Evolutionary conservation across 2,888 invertebrate genomes (phyloP), one percentile per base, ranked within the genome.

Genomic region (Spodoptera exigua): DNA sequence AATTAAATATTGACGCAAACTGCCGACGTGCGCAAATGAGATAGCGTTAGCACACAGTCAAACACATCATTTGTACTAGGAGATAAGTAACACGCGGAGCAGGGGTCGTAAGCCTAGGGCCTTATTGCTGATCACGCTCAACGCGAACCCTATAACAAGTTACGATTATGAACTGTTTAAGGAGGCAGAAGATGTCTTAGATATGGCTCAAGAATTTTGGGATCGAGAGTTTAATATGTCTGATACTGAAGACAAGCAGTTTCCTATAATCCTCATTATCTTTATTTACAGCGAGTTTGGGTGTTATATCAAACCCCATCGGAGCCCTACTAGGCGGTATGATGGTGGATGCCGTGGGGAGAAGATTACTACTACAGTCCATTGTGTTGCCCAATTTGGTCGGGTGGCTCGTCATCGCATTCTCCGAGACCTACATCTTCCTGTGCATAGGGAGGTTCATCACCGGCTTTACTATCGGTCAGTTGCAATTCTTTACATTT

Each of bases 291-390:
- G 97, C 97, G 1, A 96, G 96, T 70, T 85, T 97, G 54, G 96
- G 96, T 4, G 96, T 96, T 14, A 95, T 96, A 70, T 96, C 96
- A 1, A 97, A 96, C 86, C 96, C 96, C 0, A 85, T 96, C 39
- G 96, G 96, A 0, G 96, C 96, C 0, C 85, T 97, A 9, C 85
- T 96, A 10, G 96, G 96, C 4, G 97, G 97, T 1, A 89, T 96
- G 78, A 89, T 96, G 86, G 96, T 96, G 66, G 96, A 97, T 82
- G 95, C 95, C 17, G 92, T 96, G 27, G 97, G 97, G 0, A 85
- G 96, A 43, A 94, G 95, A 74, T 90, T 95, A 40, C 94, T 96
- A 11, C 95, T 97, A 39, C 96, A 96, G 83, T 90, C 96, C 59
- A 96, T 96, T 43, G 95, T 96, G 39, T 83, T 96, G 62, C 96